Evolutionary conservation across 2,113 vertebrate species (phyloP).

Genomic region (Athene noctua): DNA sequence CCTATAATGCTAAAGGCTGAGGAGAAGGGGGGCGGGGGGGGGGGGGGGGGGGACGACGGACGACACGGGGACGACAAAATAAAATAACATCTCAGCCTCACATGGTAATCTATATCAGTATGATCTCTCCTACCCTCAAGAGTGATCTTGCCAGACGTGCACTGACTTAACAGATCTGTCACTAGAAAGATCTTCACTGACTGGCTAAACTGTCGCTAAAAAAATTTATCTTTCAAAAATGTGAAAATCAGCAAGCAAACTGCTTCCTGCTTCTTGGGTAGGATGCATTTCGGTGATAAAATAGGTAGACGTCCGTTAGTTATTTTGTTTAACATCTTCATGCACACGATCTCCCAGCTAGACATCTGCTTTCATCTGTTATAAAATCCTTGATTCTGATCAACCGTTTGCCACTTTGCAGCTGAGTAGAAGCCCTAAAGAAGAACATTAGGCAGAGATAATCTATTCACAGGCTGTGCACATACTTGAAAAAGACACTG

Average conservation of each 20-base stretch:
- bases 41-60: no score
- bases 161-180: background rate
- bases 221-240: background rate
- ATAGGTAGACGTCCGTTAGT: background rate
- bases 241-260: background rate
- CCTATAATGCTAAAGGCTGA: background rate
- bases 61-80: no score
- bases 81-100: background rate
- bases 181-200: background rate
- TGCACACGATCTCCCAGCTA: background rate
- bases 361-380: background rate
- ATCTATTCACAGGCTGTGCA: constrained; percentile 43
- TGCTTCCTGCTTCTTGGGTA: background rate
- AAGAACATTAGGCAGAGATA: background rate
- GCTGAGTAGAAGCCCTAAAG: background rate
- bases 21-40: no score
- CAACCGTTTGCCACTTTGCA: background rate
- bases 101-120: background rate
- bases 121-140: background rate
- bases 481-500: constrained; percentile 15
- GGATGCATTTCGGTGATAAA: background rate
- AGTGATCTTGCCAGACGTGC: background rate
- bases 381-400: background rate
- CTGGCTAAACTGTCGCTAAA: background rate
- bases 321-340: background rate